A percentile compares a stretch with the other conserved stretches of the same genome.
Evolutionary conservation across 30 jellyfish, hydroid and myxozoan species (phyloP).

Genomic region (Pseudorhiza aurosa): DNA sequence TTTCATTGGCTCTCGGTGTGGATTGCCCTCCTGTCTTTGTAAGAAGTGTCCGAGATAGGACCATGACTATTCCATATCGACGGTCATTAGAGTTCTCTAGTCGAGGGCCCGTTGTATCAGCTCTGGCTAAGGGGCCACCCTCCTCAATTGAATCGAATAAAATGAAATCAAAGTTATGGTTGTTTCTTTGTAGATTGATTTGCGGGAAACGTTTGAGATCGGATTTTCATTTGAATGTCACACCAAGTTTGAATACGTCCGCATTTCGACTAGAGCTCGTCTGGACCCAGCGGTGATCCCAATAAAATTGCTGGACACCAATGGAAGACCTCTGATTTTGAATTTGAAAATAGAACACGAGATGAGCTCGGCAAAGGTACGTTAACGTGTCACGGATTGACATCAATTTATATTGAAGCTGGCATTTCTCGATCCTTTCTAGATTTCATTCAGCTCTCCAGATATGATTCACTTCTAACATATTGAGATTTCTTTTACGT

Average conservation of each 20-base stretch:
- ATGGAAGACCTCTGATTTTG: conserved; percentile 81
- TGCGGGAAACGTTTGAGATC: conserved; percentile 67
- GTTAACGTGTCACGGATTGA: too few species aligned
- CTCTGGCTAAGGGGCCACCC: too few species aligned
- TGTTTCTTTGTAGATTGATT: conserved; percentile 69
- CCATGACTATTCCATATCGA: too few species aligned
- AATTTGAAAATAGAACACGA: conserved; percentile 71
- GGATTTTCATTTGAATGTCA: conserved; percentile 95
- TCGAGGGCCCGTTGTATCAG: too few species aligned
- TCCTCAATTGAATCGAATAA: too few species aligned
- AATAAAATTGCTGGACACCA: conserved; percentile 74
- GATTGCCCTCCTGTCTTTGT: too few species aligned
- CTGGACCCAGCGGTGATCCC: conserved; percentile 74
- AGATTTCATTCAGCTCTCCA: neutral
- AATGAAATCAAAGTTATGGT: too few species aligned
- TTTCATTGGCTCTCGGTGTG: too few species aligned
- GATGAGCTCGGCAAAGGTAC: conserved; percentile 85
- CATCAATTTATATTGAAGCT: too few species aligned
- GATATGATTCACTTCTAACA: neutral
- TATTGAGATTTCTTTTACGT: neutral
- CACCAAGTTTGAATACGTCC: conserved; percentile 69
- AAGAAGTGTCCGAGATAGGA: too few species aligned
- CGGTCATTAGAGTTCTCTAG: too few species aligned
- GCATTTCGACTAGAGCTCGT: conserved; percentile 72
- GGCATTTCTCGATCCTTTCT: too few species aligned